These are phyloP conservation scores for Orestias chungarensis DNA, from an alignment of 2,797 vertebrate species.

Conservation along the genomic window DNA sequence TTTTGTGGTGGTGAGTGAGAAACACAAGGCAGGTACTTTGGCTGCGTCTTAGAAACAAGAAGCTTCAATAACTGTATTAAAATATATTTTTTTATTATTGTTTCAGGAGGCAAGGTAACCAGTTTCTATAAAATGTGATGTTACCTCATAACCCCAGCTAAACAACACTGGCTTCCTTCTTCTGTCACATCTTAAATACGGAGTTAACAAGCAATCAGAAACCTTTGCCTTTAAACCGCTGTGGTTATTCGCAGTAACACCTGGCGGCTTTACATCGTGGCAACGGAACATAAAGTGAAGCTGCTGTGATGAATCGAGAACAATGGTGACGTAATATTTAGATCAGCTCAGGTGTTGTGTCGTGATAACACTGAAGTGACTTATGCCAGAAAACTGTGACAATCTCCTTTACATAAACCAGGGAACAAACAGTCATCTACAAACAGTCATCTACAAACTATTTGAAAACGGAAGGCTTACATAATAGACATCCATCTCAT, in stretches of 20 bases:
- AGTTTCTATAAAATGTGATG: not conserved
- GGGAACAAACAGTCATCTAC: not conserved
- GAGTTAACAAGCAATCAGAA: not conserved
- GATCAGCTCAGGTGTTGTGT: slow-evolving; percentile 42
- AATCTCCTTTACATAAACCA: slow-evolving; percentile 9
- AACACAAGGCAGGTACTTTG: not conserved
- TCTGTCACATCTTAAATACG: not conserved
- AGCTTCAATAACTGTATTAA: not conserved
- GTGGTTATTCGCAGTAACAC: too few relatives aligned
- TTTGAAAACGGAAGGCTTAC: not conserved
- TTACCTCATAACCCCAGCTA: not conserved
- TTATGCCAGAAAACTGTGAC: slow-evolving; percentile 28
- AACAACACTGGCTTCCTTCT: not conserved
- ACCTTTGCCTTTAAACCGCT: too few relatives aligned
- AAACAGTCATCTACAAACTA: not conserved
- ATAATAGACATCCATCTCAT: not conserved
- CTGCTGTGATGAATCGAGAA: not conserved
- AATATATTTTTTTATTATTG: not conserved
- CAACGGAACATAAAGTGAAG: not conserved
- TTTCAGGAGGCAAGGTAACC: not conserved
- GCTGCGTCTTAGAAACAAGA: slow-evolving; percentile 10
- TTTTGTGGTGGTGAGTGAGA: not conserved
- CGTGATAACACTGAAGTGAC: slow-evolving; percentile 19
- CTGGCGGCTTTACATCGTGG: not conserved
- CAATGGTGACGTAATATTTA: slow-evolving; percentile 42